Conservation (phyloP, 1,140 invertebrate species). For the Meteorus sp. region DNA sequence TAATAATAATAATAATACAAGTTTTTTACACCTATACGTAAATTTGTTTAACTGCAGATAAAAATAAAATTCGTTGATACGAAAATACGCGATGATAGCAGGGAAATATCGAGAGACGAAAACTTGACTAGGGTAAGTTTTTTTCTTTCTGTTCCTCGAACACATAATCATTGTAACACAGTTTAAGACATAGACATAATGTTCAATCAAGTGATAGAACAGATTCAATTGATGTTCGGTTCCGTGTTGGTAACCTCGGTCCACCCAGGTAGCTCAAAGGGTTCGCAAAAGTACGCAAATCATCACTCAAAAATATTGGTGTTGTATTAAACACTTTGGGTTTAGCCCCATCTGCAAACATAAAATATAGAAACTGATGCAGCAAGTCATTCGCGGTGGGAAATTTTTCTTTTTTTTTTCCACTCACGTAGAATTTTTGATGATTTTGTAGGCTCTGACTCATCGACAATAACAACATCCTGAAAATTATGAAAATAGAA, state of each 20-base stretch:
- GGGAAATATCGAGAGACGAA: too few relatives aligned
- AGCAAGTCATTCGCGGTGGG: slow-evolving; percentile 21
- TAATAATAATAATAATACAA: background rate
- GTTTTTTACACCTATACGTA: background rate
- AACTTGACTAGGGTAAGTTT: too few relatives aligned
- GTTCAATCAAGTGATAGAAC: slow-evolving; percentile 70
- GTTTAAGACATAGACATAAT: slow-evolving; percentile 1
- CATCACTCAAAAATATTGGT: slow-evolving; percentile 61
- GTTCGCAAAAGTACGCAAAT: slow-evolving; percentile 66
- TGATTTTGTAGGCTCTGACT: slow-evolving; percentile 16
- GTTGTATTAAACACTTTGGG: slow-evolving; percentile 39
- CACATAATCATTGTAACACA: background rate
- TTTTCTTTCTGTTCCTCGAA: too few relatives aligned
- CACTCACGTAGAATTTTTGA: slow-evolving; percentile 19
- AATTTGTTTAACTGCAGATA: too few relatives aligned
- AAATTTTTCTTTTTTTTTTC: slow-evolving; percentile 7
- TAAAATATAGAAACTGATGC: background rate
- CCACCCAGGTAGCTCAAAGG: slow-evolving; percentile 74
- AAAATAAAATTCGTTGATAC: too few relatives aligned
- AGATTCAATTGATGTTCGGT: slow-evolving; percentile 68
- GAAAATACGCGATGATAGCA: too few relatives aligned
- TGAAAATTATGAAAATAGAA: slow-evolving; percentile 12
- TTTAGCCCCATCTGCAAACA: slow-evolving; percentile 37
- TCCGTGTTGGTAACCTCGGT: slow-evolving; percentile 60
- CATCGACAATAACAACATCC: slow-evolving; percentile 16